A percentile compares a stretch with the other conserved stretches of the same genome.
These are phyloP conservation scores for Sisyra nigra DNA, from an alignment of 2,888 invertebrate species.

Conservation along the genomic window DNA sequence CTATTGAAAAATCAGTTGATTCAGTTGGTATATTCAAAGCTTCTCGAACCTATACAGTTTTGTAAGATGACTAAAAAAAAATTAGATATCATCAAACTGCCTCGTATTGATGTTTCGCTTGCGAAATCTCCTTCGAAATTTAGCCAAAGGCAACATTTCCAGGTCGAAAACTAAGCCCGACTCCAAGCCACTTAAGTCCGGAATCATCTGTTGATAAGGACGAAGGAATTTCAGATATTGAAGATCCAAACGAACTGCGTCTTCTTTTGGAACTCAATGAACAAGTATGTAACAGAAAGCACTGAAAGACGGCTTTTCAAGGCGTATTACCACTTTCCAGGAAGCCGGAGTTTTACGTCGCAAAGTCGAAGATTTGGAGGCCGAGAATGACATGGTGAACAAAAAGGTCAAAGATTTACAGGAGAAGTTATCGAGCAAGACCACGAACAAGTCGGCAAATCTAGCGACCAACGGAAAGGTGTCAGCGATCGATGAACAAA, in stretches of 20 bases:
- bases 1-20: not conserved
- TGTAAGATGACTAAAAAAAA: not conserved
- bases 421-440: constrained; percentile 43
- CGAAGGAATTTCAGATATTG: constrained; percentile 59
- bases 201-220: constrained; percentile 51
- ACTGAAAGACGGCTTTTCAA: no score
- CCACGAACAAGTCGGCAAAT: constrained; percentile 16
- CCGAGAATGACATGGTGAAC: constrained; percentile 55
- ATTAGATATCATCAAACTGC: no score
- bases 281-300: constrained; percentile 37
- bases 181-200: constrained; percentile 44
- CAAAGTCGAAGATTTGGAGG: constrained; percentile 72
- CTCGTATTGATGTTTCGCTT: not conserved
- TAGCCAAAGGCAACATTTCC: constrained; percentile 10
- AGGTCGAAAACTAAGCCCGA: constrained; percentile 54
- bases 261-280: constrained; percentile 77
- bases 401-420: constrained; percentile 63
- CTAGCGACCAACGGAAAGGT: constrained; percentile 21
- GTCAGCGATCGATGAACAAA: constrained; percentile 44
- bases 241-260: constrained; percentile 69
- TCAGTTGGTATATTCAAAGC: not conserved
- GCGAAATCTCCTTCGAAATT: not conserved
- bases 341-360: constrained; percentile 69
- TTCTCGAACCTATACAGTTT: not conserved
- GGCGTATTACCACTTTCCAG: constrained; percentile 22